These are phyloP conservation scores for Epizoanthus ramosus DNA, from an alignment of 92 coral and sea anemone species.

Conservation along the genomic window DNA sequence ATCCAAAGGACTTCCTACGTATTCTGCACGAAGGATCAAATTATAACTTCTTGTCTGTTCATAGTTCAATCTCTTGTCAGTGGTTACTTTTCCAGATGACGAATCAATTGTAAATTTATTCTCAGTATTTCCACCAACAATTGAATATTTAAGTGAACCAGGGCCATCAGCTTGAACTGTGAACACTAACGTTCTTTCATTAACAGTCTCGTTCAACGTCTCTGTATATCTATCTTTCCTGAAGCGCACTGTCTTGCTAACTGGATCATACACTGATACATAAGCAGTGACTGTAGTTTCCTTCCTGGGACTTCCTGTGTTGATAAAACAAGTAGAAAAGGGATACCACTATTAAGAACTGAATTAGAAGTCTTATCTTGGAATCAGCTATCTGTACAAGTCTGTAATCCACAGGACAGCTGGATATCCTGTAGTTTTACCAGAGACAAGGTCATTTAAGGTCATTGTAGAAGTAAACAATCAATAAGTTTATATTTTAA, in stretches of 20 bases:
- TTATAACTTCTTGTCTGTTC: conserved; percentile 62
- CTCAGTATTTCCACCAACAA: conserved; percentile 79
- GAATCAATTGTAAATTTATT: conserved; percentile 47
- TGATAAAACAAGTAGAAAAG: neutral
- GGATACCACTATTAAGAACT: too few relatives aligned
- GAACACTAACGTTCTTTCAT: conserved; percentile 42
- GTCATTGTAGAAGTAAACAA: too few relatives aligned
- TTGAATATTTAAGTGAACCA: conserved; percentile 44
- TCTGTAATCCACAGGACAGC: too few relatives aligned
- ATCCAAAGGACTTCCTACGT: conserved; percentile 42
- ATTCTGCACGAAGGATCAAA: conserved; percentile 75
- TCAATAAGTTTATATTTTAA: too few relatives aligned
- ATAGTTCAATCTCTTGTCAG: conserved; percentile 54
- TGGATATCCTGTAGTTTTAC: too few relatives aligned
- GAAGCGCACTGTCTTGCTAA: conserved; percentile 53
- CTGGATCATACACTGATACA: conserved; percentile 60
- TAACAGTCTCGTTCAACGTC: conserved; percentile 44
- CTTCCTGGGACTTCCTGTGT: conserved; percentile 14
- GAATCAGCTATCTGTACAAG: too few relatives aligned
- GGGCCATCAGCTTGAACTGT: conserved; percentile 60
- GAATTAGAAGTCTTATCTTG: too few relatives aligned
- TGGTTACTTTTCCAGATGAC: conserved; percentile 48
- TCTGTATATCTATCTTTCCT: conserved; percentile 47
- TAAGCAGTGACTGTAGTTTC: conserved; percentile 43
- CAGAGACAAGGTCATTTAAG: too few relatives aligned